Evolutionary conservation across 2,113 vertebrate genomes (phyloP), one percentile per base, ranked within the genome.

Genomic region (Setophaga kirtlandii): DNA sequence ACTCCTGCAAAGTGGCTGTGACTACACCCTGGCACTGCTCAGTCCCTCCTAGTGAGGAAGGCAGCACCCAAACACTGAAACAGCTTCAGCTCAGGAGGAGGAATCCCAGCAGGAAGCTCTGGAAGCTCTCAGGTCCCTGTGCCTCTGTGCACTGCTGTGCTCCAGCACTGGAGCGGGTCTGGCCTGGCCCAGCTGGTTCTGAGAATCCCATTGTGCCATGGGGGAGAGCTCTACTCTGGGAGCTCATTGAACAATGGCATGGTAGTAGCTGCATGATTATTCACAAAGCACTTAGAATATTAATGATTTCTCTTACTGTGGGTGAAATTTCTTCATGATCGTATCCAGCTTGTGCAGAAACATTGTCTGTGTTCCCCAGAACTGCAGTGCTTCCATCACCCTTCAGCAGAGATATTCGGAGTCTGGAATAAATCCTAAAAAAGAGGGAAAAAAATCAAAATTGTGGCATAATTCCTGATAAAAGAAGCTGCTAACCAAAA

Each of bases 141-240:
- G 16, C 27, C n/a, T 24, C 65, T 42, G 37, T 5, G 33, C 47
- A 2, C 24, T 11, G 15, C 69, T 71, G 11, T 5, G 12, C 27
- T 35, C 11, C 60, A 18, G 59, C 3, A 4, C 42, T 46, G 35
- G 21, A 27, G 63, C 0, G 0, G 4, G 44, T 20, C 18, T 19
- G 14, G 4, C 39, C 41, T 69, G 50, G 53, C 25, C 56, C 49
- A 3, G 27, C 39, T 35, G 49, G 4, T 41, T 60, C 58, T 60
- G 35, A 39, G 35, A 60, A 19, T 50, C 17, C 25, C 59, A 19
- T 27, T 20, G 10, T 3, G 22, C 53, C 53, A 23, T 1, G 0
- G 11, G 23, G 81, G 18, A 88, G 37, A 87, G 52, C 49, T 76
- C 39, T 42, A 0, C 10, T 9, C 41, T 16, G 9, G 7, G 18